phyloP scores from a whole-genome alignment of 1,140 invertebrate genomes.

The Gonatopus flavifemur region DNA sequence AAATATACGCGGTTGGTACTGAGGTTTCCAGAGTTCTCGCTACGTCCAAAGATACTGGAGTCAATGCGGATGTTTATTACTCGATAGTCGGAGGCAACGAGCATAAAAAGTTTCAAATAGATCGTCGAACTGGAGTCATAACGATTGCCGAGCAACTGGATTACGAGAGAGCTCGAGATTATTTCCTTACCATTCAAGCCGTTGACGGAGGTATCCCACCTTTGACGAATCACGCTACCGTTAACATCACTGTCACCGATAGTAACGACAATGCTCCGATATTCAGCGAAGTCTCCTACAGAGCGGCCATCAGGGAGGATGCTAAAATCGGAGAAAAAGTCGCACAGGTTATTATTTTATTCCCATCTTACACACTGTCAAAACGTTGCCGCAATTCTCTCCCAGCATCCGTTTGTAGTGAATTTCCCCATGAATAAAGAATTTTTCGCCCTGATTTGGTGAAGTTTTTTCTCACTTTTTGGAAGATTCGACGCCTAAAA shows the following conservation, averaged over 20 bases:
- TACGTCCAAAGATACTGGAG: slow-evolving; percentile 87
- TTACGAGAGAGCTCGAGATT: slow-evolving; percentile 82
- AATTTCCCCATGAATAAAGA: too few relatives aligned
- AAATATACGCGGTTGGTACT: slow-evolving; percentile 73
- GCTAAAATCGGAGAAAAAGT: slow-evolving; percentile 70
- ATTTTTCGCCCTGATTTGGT: too few relatives aligned
- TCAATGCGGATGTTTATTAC: slow-evolving; percentile 92
- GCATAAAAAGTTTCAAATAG: slow-evolving; percentile 80
- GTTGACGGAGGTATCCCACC: slow-evolving; percentile 84
- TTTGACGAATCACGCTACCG: slow-evolving; percentile 80
- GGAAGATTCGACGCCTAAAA: too few relatives aligned
- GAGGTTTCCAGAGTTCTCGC: slow-evolving; percentile 82
- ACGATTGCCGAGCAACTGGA: slow-evolving; percentile 77
- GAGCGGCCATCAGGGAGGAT: slow-evolving; percentile 78
- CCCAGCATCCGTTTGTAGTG: too few relatives aligned
- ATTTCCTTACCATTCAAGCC: slow-evolving; percentile 88
- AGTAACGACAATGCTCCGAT: slow-evolving; percentile 88
- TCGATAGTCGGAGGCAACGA: slow-evolving; percentile 86
- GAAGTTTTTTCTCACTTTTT: too few relatives aligned
- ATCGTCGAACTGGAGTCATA: slow-evolving; percentile 74
- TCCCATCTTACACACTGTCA: too few relatives aligned
- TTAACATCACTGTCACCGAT: slow-evolving; percentile 85
- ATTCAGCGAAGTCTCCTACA: slow-evolving; percentile 81
- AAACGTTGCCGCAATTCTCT: too few relatives aligned
- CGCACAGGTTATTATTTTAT: slow-evolving; percentile 64